A percentile compares a stretch with the other conserved stretches of the same genome.
Evolutionary conservation across 2,113 vertebrate genomes (phyloP).

Genomic region (Cheilinus undulatus): DNA sequence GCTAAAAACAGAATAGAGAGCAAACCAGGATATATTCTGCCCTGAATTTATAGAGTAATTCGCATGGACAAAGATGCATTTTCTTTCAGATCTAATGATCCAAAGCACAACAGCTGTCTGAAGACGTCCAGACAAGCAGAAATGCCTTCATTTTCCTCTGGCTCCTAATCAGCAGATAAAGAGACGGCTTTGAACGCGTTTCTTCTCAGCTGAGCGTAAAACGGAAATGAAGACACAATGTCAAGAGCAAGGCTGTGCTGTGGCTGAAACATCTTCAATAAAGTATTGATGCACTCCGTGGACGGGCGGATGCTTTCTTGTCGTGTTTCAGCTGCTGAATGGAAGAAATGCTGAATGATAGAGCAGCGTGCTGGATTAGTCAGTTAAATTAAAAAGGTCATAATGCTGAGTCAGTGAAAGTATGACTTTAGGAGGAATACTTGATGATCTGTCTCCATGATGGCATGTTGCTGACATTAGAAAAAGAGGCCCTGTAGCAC

Average conservation of each 20-base stretch:
- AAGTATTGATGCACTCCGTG: slow-evolving; percentile 38
- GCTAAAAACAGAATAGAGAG: slow-evolving; percentile 47
- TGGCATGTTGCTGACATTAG: slow-evolving; percentile 61
- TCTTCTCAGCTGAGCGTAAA: slow-evolving; percentile 22
- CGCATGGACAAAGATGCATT: slow-evolving; percentile 43
- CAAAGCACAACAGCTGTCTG: slow-evolving; percentile 4
- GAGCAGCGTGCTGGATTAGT: slow-evolving; percentile 52
- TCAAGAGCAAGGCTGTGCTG: slow-evolving; percentile 26
- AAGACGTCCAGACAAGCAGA: slow-evolving; percentile 1
- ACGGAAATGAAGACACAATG: slow-evolving; percentile 37
- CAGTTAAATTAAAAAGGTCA: slow-evolving; percentile 63
- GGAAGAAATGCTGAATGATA: slow-evolving; percentile 59
- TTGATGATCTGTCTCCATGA: slow-evolving; percentile 53
- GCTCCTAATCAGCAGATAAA: no score
- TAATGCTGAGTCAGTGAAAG: slow-evolving; percentile 61
- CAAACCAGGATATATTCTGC: slow-evolving; percentile 38
- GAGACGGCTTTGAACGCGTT: slow-evolving; percentile 30
- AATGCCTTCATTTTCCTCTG: background rate
- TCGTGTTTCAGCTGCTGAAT: slow-evolving; percentile 42
- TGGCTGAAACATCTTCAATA: slow-evolving; percentile 49
- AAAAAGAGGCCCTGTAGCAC: slow-evolving; percentile 17
- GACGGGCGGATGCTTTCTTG: slow-evolving; percentile 42
- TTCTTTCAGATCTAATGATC: slow-evolving; percentile 29
- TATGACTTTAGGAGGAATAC: slow-evolving; percentile 67
- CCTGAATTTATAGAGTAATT: slow-evolving; percentile 32